Evolutionary conservation across 92 coral and sea anemone species (phyloP).

Genomic region (Zoanthus gigantus): DNA sequence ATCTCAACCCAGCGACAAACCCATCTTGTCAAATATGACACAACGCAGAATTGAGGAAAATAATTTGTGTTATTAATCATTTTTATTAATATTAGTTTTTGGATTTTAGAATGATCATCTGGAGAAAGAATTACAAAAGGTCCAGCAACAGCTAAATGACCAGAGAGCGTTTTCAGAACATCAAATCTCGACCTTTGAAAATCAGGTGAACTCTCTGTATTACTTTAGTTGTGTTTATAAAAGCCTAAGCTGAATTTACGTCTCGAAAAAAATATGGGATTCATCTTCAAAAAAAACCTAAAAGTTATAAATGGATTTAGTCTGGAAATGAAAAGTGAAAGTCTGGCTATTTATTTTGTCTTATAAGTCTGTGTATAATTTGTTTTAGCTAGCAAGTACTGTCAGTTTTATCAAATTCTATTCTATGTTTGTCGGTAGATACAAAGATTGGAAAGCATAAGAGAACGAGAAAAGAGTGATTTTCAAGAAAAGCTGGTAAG

Average conservation of each 20-base stretch:
- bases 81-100: neutral
- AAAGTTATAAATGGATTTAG: too few relatives aligned
- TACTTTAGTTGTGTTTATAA: neutral
- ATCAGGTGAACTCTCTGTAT: constrained; percentile 58
- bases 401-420: neutral
- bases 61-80: neutral
- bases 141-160: constrained; percentile 69
- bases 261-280: neutral
- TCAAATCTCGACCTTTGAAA: constrained; percentile 75
- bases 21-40: too few relatives aligned
- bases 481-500: constrained; percentile 81
- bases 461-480: constrained; percentile 74
- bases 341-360: neutral
- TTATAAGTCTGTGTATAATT: neutral
- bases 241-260: neutral
- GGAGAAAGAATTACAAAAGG: constrained; percentile 80
- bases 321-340: neutral
- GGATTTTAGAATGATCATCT: constrained; percentile 76
- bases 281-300: neutral
- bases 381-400: neutral
- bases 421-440: constrained; percentile 56
- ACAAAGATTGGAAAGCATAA: constrained; percentile 70
- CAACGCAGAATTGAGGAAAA: too few relatives aligned
- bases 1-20: too few relatives aligned
- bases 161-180: constrained; percentile 81